These are phyloP conservation scores for Acanthococcus lagerstroemiae DNA, from an alignment of 2,888 invertebrate genomes.

Conservation along the genomic window DNA sequence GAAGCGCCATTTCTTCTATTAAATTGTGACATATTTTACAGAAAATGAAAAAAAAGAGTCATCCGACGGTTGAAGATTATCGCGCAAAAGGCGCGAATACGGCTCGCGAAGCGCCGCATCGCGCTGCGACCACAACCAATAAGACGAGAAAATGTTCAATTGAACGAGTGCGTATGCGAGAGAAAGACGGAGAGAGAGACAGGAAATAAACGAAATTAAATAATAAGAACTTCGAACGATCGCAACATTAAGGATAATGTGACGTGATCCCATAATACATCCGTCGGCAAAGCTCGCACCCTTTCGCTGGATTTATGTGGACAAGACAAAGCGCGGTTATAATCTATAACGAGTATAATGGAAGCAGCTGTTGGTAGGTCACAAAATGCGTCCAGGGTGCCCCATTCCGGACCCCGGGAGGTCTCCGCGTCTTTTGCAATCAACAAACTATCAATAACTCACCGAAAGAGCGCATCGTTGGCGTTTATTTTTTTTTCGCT, in stretches of 20 bases:
- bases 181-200: too few species aligned
- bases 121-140: too few species aligned
- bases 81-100: too few species aligned
- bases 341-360: slow-evolving; percentile 8
- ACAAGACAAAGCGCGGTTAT: slow-evolving; percentile 2
- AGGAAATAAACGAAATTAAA: too few species aligned
- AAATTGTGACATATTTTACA: too few species aligned
- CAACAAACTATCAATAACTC: slow-evolving; percentile 24
- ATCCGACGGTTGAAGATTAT: too few species aligned
- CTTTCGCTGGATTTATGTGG: slow-evolving; percentile 4
- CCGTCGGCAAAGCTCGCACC: slow-evolving; percentile 1
- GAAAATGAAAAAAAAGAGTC: too few species aligned
- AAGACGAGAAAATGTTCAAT: too few species aligned
- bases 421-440: slow-evolving; percentile 9
- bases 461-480: neutral
- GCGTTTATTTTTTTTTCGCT: neutral
- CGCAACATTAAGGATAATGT: slow-evolving; percentile 8
- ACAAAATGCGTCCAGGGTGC: slow-evolving; percentile 13
- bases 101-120: too few species aligned
- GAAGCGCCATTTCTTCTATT: too few species aligned
- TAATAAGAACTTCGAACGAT: neutral
- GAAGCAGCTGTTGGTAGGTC: slow-evolving; percentile 21
- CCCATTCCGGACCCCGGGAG: slow-evolving; percentile 14
- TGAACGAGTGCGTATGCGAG: too few species aligned
- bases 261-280: slow-evolving; percentile 8